These are phyloP conservation scores for Pedetes capensis DNA, from an alignment of 2,113 vertebrate species.

Conservation along the genomic window DNA sequence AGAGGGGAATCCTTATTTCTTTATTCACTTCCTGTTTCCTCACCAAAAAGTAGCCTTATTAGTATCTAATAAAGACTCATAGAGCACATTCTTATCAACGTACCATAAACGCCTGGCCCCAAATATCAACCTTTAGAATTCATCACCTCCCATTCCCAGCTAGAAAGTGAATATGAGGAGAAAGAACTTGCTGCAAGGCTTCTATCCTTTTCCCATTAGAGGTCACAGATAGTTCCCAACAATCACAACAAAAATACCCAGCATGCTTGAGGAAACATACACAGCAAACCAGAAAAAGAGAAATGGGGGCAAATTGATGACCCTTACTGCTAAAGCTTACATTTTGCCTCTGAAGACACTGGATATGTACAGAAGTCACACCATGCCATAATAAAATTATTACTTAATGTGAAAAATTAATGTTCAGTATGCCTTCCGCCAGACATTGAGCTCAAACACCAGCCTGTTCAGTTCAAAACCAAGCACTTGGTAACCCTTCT, in stretches of 20 bases:
- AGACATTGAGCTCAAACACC: background rate
- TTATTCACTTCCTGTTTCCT: background rate
- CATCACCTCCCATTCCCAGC: background rate
- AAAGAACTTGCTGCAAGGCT: background rate
- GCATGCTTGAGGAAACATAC: background rate
- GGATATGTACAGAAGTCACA: background rate
- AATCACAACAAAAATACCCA: background rate
- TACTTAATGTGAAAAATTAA: background rate
- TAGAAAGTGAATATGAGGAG: background rate
- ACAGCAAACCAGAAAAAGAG: background rate
- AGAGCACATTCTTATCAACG: conserved; percentile 19
- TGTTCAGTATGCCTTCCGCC: background rate
- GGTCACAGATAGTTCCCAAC: conserved; percentile 3
- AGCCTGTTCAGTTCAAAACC: background rate
- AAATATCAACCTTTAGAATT: background rate
- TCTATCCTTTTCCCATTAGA: background rate
- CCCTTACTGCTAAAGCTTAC: background rate
- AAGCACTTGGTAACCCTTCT: background rate
- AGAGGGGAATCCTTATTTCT: background rate
- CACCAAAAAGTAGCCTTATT: background rate
- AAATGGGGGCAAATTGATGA: background rate
- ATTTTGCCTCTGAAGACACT: background rate
- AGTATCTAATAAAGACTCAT: background rate
- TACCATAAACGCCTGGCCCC: background rate
- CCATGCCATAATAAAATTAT: background rate